A percentile compares a stretch with the other conserved stretches of the same genome.
Conservation (phyloP, 1,140 invertebrate species). For the Leptopilina boulardi region DNA sequence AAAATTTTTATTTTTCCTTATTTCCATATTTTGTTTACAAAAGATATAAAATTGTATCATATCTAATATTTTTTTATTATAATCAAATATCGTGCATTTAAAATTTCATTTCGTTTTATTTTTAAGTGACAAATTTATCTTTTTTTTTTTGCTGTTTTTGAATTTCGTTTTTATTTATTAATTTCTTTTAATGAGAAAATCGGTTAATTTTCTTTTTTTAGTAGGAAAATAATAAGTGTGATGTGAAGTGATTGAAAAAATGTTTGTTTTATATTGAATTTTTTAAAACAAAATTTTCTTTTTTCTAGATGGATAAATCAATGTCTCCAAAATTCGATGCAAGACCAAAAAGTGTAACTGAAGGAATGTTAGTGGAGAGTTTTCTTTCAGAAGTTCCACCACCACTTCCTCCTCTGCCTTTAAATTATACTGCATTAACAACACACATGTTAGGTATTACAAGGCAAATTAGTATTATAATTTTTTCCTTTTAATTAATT, state of each 20-base stretch:
- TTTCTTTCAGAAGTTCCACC: conserved; percentile 74
- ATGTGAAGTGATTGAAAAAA: too few relatives aligned
- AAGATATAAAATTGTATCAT: too few relatives aligned
- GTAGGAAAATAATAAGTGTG: too few relatives aligned
- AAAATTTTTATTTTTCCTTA: too few relatives aligned
- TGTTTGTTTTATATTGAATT: too few relatives aligned
- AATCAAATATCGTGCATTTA: too few relatives aligned
- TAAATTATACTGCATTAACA: conserved; percentile 76
- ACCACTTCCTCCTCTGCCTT: conserved; percentile 79
- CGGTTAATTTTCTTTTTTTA: not conserved
- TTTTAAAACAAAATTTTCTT: conserved; percentile 5
- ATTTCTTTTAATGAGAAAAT: not conserved
- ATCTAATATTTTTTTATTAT: too few relatives aligned
- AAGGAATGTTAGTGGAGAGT: conserved; percentile 69
- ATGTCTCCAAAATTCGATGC: conserved; percentile 59
- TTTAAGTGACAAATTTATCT: too few relatives aligned
- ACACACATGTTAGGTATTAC: conserved; percentile 67
- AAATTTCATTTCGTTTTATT: too few relatives aligned
- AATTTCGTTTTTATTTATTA: too few relatives aligned
- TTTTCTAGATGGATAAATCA: conserved; percentile 72
- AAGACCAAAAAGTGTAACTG: conserved; percentile 72
- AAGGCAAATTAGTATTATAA: conserved; percentile 5
- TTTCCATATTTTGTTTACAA: too few relatives aligned
- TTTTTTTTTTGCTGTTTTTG: too few relatives aligned
- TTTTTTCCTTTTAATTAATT: conserved; percentile 26